Evolutionary conservation across 2,888 invertebrate species (phyloP), one percentile per base, ranked within the genome.

Genomic region (Dasypogon diadema): DNA sequence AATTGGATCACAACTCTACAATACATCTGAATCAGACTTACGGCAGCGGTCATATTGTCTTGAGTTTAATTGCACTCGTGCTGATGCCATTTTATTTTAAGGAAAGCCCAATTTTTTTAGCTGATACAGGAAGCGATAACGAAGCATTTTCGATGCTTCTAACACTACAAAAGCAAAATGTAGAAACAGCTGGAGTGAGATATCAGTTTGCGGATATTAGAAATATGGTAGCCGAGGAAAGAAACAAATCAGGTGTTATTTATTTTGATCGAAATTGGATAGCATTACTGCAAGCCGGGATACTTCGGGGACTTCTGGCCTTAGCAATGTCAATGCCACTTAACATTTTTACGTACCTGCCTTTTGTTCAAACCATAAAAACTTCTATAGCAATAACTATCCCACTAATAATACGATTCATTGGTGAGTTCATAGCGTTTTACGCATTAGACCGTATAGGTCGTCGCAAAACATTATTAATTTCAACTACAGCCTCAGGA

Each of bases 81-180:
- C 10, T 58, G 12, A 58, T 58, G 34, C 30, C 37, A 5, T 73
- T 76, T 22, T 68, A 75, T 16, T 34, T 46, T 26, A 65, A 34
- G 16, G 78, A 78, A 74, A 77, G 77, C 6, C 76, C 77, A 2
- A 42, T 76, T 0, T 76, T 34, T 63, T 58, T 60, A 34, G n/a
- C 37, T 37, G 34, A 60, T 5, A 14, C 34, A 16, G 24, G 56
- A 6, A 22, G 30, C 16, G 55, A 75, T 24, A n/a, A 76, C 24
- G 75, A 78, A n/a, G 76, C 78, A 5, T 37, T 78, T 26, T 21
- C 12, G 10, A 65, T 30, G 2, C 26, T 76, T 54, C 42, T 73
- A 14, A 72, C 46, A 55, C 51, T 78, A 14, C 5, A 75, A 18
- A 76, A 73, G 5, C 76, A 78, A 51, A 56, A 42, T 3, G 21